These are phyloP conservation scores for Lithophane leautieri DNA, from an alignment of 2,888 invertebrate genomes.

Conservation along the genomic window DNA sequence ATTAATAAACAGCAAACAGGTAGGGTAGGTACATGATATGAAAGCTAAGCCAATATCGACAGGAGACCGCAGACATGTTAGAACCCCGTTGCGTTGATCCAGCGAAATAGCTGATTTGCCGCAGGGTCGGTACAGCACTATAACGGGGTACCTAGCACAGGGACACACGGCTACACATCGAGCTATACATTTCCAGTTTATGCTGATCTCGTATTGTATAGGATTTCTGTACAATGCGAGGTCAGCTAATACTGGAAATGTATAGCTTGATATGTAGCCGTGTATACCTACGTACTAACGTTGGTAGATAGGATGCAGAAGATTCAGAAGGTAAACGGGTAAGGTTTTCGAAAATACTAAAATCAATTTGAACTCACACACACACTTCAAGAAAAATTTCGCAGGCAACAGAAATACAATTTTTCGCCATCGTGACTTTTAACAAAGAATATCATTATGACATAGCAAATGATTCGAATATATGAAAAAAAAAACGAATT, in stretches of 20 bases:
- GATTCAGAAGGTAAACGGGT: slow-evolving; percentile 4
- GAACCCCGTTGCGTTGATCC: slow-evolving; percentile 57
- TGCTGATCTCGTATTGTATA: too few species aligned
- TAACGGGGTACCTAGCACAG: slow-evolving; percentile 35
- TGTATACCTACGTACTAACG: background rate
- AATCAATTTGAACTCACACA: background rate
- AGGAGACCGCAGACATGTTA: slow-evolving; percentile 58
- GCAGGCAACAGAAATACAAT: background rate
- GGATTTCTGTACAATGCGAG: too few species aligned
- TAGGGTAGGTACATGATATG: slow-evolving; percentile 8
- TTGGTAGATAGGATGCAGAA: background rate
- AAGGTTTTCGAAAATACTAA: too few species aligned
- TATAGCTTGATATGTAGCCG: too few species aligned
- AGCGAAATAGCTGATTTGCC: slow-evolving; percentile 58
- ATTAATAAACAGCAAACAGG: background rate
- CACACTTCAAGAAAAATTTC: background rate
- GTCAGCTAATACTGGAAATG: too few species aligned
- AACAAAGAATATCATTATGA: background rate
- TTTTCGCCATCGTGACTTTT: background rate
- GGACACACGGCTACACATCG: too few species aligned
- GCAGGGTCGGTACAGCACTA: slow-evolving; percentile 48
- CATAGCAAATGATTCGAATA: background rate
- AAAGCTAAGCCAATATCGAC: slow-evolving; percentile 51
- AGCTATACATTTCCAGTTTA: too few species aligned
- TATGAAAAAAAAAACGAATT: background rate